Base-by-base conservation (phyloP, 2,797 vertebrate genomes). In the Limosa lapponica region DNA sequence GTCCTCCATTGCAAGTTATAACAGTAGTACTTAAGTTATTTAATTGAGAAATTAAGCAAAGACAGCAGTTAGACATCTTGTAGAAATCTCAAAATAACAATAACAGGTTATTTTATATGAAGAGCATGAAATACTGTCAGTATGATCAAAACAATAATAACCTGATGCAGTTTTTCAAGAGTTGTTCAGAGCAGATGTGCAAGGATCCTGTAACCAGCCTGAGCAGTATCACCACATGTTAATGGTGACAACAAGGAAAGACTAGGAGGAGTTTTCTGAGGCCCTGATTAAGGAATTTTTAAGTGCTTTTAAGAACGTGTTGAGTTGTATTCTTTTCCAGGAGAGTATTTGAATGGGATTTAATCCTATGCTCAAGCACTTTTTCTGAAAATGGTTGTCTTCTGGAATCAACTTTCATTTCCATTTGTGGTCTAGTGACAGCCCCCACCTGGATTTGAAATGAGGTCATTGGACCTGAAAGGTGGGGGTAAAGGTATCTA, bases 401-500 rank as follows among this genome's bases (percentile, higher is more conserved):
- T 95, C 85, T 91, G 75, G 79, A 94, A 95, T 90, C 89, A 91
- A 66, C 70, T 62, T 91, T 64, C 39, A 18, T 89, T 95, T 93
- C 77, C 74, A 89, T 91, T 94, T 94, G 93, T 94, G 73, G 34
- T 62, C 81, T 57, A 70, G 82, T 93, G 94, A 95, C 92, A 96
- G 86, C 62, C 77, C 72, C 82, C 82, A 95, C 95, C 96, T 96
- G 85, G 89, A 72, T 90, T 84, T 96, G 82, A 84, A 95, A 95
- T 89, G 94, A 95, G 90, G 90, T 97, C 87, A 93, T 64, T 93
- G 91, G 77, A 84, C 73, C 91, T 90, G 90, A 95, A 96, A 96
- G 91, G 85, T 96, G 55, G 74, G 75, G 91, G 82, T 95, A 95
- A 95, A 96, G 93, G 91, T 96, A 95, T 84, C 70, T 94, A 95